These are phyloP conservation scores for Calypte anna DNA, from an alignment of 2,113 vertebrate genomes.

Conservation along the genomic window DNA sequence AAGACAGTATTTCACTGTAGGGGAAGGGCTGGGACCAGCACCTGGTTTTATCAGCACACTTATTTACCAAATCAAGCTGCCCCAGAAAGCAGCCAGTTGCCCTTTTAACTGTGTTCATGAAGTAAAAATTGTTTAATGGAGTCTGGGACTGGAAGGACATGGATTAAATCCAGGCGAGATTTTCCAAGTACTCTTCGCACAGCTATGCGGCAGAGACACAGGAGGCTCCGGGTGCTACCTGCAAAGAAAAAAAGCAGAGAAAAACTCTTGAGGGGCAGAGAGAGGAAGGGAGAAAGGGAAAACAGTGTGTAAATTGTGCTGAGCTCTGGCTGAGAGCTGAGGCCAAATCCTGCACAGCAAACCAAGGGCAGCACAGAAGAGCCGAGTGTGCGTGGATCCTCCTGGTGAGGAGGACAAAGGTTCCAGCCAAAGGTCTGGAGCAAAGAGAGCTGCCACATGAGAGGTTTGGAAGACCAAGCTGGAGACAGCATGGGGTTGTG, in stretches of 20 bases:
- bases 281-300: neutral
- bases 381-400: neutral
- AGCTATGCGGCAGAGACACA: constrained; percentile 86
- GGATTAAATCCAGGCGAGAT: constrained; percentile 81
- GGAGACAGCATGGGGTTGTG: neutral
- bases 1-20: neutral
- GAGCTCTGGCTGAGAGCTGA: neutral
- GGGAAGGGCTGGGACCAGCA: neutral
- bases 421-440: neutral
- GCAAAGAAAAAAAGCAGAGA: neutral
- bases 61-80: neutral
- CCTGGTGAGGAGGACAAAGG: neutral
- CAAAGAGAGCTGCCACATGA: accelerated
- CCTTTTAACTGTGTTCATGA: constrained; percentile 69
- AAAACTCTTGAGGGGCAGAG: neutral
- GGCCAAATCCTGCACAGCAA: neutral
- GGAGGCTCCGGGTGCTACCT: constrained; percentile 83
- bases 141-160: constrained; percentile 85
- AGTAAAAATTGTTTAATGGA: constrained; percentile 87
- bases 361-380: accelerated
- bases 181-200: constrained; percentile 87
- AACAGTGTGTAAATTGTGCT: neutral
- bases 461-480: neutral
- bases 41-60: neutral
- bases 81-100: neutral